phyloP scores from a whole-genome alignment of 1,140 invertebrate species.

The Atta texana region DNA sequence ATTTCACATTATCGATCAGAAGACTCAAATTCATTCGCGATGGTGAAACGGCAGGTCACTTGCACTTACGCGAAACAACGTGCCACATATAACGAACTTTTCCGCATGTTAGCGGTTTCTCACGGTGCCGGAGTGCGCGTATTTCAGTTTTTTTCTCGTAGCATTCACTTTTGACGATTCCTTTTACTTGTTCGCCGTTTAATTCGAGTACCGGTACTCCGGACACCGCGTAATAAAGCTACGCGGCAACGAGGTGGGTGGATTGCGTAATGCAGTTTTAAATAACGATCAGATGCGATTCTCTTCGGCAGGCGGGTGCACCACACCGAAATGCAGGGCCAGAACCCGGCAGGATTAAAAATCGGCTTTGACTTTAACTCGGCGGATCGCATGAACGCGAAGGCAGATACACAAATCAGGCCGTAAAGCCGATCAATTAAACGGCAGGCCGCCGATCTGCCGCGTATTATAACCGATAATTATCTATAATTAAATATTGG shows the following conservation, averaged over 20 bases:
- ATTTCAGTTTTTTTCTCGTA: constrained; percentile 13
- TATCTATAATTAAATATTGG: constrained; percentile 83
- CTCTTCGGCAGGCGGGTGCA: constrained; percentile 61
- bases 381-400: constrained; percentile 73
- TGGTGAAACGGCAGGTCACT: background rate
- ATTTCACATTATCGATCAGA: background rate
- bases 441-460: constrained; percentile 81
- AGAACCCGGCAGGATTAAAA: constrained; percentile 70
- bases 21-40: background rate
- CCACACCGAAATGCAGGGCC: constrained; percentile 9
- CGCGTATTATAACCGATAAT: constrained; percentile 82
- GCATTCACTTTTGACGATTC: constrained; percentile 15
- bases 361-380: constrained; percentile 67
- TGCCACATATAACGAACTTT: constrained; percentile 36
- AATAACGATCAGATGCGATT: constrained; percentile 70
- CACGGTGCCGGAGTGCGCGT: constrained; percentile 29
- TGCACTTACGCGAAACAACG: constrained; percentile 12
- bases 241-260: constrained; percentile 74
- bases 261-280: constrained; percentile 76
- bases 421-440: constrained; percentile 82
- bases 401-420: constrained; percentile 82
- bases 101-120: constrained; percentile 45
- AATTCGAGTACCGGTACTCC: constrained; percentile 38
- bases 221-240: constrained; percentile 64
- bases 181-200: constrained; percentile 26